These are phyloP conservation scores for Onthophagus taurus DNA, from an alignment of 1,140 invertebrate genomes.

Conservation along the genomic window DNA sequence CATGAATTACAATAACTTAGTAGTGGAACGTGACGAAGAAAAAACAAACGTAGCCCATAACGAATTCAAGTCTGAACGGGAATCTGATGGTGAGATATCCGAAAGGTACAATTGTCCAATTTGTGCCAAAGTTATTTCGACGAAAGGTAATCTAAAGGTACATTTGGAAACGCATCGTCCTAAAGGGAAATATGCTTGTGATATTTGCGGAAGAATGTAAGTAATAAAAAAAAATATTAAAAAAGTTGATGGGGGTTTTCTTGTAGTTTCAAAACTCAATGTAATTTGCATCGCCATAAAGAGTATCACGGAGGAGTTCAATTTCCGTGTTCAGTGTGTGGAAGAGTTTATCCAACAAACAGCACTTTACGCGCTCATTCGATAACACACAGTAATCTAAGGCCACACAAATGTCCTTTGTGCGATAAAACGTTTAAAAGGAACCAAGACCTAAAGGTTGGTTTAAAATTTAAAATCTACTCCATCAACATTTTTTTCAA, in stretches of 20 bases:
- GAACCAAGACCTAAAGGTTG: slow-evolving; percentile 63
- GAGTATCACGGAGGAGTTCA: slow-evolving; percentile 54
- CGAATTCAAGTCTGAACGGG: background rate
- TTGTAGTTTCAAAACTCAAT: slow-evolving; percentile 59
- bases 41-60: slow-evolving; percentile 1
- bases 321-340: slow-evolving; percentile 56
- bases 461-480: background rate
- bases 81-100: background rate
- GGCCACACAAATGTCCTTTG: slow-evolving; percentile 58
- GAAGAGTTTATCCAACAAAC: slow-evolving; percentile 58
- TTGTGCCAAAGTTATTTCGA: slow-evolving; percentile 52
- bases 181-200: slow-evolving; percentile 53
- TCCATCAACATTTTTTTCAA: background rate
- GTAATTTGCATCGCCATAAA: slow-evolving; percentile 55
- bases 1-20: slow-evolving; percentile 10
- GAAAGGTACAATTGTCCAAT: slow-evolving; percentile 42
- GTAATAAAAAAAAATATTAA: slow-evolving; percentile 27
- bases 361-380: slow-evolving; percentile 60
- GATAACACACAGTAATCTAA: slow-evolving; percentile 58
- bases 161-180: slow-evolving; percentile 56
- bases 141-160: slow-evolving; percentile 52
- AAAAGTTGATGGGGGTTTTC: background rate
- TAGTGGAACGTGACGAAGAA: background rate
- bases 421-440: slow-evolving; percentile 68
- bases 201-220: slow-evolving; percentile 61